Evolutionary conservation across 2,113 vertebrate species (phyloP).

Genomic region (Ptyas mucosa): DNA sequence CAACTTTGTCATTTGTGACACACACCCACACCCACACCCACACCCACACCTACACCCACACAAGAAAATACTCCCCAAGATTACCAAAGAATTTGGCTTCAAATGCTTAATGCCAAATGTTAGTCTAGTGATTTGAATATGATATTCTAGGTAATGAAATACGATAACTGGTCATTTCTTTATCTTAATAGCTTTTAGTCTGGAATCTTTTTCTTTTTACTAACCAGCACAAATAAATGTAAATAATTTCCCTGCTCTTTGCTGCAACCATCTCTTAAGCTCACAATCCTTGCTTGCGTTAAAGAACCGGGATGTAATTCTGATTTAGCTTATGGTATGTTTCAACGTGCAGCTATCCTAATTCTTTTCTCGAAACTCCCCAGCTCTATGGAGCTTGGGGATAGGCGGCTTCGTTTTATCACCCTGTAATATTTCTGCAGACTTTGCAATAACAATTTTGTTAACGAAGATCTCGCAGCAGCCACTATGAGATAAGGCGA

Average conservation of each 20-base stretch:
- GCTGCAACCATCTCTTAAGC: not conserved
- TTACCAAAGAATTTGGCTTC: not conserved
- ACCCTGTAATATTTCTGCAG: not conserved
- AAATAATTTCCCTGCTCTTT: not conserved
- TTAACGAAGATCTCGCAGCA: not conserved
- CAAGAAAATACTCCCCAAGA: not conserved
- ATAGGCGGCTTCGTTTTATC: not conserved
- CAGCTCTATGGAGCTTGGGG: not conserved
- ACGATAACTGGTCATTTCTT: not conserved
- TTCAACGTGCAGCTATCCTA: not conserved
- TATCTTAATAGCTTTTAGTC: not conserved
- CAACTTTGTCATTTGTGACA: not conserved
- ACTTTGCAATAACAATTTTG: not conserved
- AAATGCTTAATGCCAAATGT: not conserved
- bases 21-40: not conserved
- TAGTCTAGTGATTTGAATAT: not conserved
- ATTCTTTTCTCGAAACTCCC: not conserved
- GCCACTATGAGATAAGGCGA: not conserved
- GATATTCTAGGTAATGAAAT: not conserved
- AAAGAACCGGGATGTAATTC: not conserved
- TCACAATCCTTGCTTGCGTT: not conserved
- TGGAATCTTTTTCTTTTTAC: not conserved
- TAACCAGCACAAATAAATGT: not conserved
- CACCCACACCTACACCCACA: not conserved
- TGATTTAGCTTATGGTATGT: not conserved